These are phyloP conservation scores for Agrypnia vestita DNA, from an alignment of 1,140 invertebrate genomes.

Conservation along the genomic window DNA sequence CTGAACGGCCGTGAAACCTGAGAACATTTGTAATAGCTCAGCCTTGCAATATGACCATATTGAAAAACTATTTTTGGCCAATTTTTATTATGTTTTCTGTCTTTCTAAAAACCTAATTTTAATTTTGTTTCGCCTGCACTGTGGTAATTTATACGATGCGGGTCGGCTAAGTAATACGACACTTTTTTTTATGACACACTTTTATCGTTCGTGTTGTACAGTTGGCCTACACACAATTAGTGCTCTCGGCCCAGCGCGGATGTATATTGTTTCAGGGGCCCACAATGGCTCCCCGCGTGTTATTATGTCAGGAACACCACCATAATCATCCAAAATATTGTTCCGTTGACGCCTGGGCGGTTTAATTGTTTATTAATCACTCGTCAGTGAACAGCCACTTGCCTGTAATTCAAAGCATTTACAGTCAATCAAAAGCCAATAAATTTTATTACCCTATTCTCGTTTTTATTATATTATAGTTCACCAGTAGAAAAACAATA, in stretches of 20 bases:
- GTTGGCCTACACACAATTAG: slow-evolving; percentile 52
- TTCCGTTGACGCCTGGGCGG: slow-evolving; percentile 8
- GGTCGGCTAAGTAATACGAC: slow-evolving; percentile 44
- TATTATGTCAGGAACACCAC: neutral
- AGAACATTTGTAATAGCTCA: too few relatives aligned
- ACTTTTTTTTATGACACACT: slow-evolving; percentile 44
- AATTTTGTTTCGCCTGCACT: neutral
- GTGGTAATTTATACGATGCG: slow-evolving; percentile 27
- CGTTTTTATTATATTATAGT: too few relatives aligned
- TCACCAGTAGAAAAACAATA: too few relatives aligned
- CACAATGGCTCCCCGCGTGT: slow-evolving; percentile 6
- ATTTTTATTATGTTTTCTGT: too few relatives aligned
- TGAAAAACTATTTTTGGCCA: too few relatives aligned
- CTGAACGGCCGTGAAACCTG: too few relatives aligned
- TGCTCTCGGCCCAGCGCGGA: slow-evolving; percentile 26
- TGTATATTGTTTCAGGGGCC: slow-evolving; percentile 26
- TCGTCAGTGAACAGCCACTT: neutral
- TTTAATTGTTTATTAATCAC: slow-evolving; percentile 19
- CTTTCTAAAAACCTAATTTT: too few relatives aligned
- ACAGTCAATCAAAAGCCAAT: slow-evolving; percentile 11
- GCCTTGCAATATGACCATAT: too few relatives aligned
- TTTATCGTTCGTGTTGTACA: slow-evolving; percentile 44
- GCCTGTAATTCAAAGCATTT: neutral
- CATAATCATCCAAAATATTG: slow-evolving; percentile 9
- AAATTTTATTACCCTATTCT: neutral